Conservation (phyloP, 2,113 vertebrate genomes). For the Petrocephalus microphthalmus region DNA sequence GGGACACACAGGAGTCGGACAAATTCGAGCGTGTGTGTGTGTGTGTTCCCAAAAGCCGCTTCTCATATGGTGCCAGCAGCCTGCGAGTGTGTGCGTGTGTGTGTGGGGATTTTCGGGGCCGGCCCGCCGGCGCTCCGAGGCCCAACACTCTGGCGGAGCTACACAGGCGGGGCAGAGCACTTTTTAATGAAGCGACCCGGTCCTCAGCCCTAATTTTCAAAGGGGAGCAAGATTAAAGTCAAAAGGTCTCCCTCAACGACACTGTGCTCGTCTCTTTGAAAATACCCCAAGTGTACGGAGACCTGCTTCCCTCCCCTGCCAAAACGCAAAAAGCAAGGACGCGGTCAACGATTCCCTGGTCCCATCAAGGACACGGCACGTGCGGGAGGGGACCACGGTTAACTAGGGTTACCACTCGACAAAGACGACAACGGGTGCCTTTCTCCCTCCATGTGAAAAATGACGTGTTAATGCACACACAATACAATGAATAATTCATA, state of each 20-base stretch:
- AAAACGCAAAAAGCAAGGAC: slow-evolving; percentile 51
- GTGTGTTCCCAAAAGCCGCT: slow-evolving; percentile 6
- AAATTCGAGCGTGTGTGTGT: background rate
- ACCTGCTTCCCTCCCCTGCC: background rate
- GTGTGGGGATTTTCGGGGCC: slow-evolving; percentile 13
- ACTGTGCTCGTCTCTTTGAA: slow-evolving; percentile 70
- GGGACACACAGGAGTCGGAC: background rate
- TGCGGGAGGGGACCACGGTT: slow-evolving; percentile 35
- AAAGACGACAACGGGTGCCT: slow-evolving; percentile 58
- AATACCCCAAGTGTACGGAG: slow-evolving; percentile 71
- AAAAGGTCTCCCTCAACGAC: slow-evolving; percentile 73
- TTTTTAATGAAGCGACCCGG: slow-evolving; percentile 74
- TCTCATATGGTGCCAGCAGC: slow-evolving; percentile 7
- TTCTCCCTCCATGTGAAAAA: slow-evolving; percentile 62
- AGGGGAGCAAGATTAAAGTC: slow-evolving; percentile 76
- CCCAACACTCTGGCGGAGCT: slow-evolving; percentile 58
- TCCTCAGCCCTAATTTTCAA: slow-evolving; percentile 74
- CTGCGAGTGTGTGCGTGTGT: background rate
- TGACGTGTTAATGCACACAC: slow-evolving; percentile 58
- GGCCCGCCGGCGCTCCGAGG: slow-evolving; percentile 50
- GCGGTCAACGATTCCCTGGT: slow-evolving; percentile 68
- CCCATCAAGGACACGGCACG: slow-evolving; percentile 63
- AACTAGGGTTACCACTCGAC: slow-evolving; percentile 56
- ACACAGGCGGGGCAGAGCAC: slow-evolving; percentile 64
- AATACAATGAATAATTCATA: slow-evolving; percentile 92